Conservation (phyloP, 2,888 invertebrate species). For the Thera britannica region DNA sequence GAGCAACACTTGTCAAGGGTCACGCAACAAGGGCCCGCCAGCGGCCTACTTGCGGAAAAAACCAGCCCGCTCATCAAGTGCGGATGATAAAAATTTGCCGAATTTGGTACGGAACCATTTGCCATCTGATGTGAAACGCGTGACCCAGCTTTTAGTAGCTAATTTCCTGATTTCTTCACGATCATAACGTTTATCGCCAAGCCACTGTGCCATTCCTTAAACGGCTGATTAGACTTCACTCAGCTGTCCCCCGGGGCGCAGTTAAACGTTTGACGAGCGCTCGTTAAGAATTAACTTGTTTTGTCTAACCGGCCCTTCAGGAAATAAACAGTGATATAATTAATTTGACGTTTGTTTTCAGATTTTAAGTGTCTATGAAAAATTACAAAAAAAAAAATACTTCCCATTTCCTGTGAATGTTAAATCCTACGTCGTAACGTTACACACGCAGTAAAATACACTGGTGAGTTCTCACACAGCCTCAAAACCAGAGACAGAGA, state of each 20-base stretch:
- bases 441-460: too few species aligned
- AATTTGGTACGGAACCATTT: constrained; percentile 14
- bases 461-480: too few species aligned
- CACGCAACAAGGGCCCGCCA: too few species aligned
- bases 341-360: constrained; percentile 29
- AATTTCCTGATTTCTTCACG: constrained; percentile 63
- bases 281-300: constrained; percentile 72
- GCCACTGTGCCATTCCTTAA: constrained; percentile 55
- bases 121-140: not conserved
- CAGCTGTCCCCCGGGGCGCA: constrained; percentile 65
- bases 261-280: constrained; percentile 72
- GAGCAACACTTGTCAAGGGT: too few species aligned
- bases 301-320: constrained; percentile 52
- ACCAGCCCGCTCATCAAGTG: too few species aligned
- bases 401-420: too few species aligned
- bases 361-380: not conserved
- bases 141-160: constrained; percentile 53
- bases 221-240: constrained; percentile 64
- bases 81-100: too few species aligned
- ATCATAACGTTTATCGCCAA: constrained; percentile 61
- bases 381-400: too few species aligned
- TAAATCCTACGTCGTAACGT: too few species aligned
- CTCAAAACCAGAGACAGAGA: too few species aligned
- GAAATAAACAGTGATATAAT: constrained; percentile 35
- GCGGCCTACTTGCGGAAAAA: too few species aligned